phyloP scores from a whole-genome alignment of 1,140 invertebrate species.

The Neodiprion virginianus region DNA sequence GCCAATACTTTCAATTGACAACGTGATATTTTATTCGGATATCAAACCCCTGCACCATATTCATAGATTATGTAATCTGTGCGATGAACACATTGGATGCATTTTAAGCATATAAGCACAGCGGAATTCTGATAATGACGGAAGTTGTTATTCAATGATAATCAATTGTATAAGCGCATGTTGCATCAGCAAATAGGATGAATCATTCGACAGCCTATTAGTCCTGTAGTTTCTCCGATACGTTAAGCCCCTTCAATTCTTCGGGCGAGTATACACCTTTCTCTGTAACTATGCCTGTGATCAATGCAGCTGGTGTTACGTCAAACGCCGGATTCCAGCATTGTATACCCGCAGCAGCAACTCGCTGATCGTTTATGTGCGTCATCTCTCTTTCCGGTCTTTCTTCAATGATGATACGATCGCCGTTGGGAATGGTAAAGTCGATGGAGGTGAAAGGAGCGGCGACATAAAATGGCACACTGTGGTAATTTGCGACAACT shows the following conservation, averaged over 20 bases:
- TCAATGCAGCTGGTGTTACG: slow-evolving; percentile 93
- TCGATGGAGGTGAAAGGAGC: slow-evolving; percentile 95
- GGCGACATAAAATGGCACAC: slow-evolving; percentile 95
- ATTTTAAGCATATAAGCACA: neutral
- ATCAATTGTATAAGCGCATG: neutral
- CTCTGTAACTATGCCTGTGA: slow-evolving; percentile 96
- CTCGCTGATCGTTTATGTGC: slow-evolving; percentile 78
- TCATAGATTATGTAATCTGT: too few species aligned
- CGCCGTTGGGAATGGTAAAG: slow-evolving; percentile 77
- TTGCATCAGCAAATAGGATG: neutral
- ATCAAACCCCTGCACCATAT: too few species aligned
- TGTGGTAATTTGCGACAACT: slow-evolving; percentile 88
- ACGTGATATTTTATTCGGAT: too few species aligned
- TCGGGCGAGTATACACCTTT: slow-evolving; percentile 81
- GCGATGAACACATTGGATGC: neutral
- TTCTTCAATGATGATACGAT: slow-evolving; percentile 93
- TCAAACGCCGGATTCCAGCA: slow-evolving; percentile 99
- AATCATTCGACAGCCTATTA: neutral
- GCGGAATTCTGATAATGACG: neutral
- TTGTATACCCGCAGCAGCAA: slow-evolving; percentile 87
- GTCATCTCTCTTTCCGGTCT: slow-evolving; percentile 90
- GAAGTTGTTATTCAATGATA: neutral
- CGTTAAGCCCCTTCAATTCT: slow-evolving; percentile 45
- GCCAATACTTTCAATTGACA: too few species aligned
- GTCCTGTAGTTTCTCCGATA: neutral